These are phyloP conservation scores for Piezodorus guildinii DNA, from an alignment of 1,140 invertebrate genomes.

Conservation along the genomic window DNA sequence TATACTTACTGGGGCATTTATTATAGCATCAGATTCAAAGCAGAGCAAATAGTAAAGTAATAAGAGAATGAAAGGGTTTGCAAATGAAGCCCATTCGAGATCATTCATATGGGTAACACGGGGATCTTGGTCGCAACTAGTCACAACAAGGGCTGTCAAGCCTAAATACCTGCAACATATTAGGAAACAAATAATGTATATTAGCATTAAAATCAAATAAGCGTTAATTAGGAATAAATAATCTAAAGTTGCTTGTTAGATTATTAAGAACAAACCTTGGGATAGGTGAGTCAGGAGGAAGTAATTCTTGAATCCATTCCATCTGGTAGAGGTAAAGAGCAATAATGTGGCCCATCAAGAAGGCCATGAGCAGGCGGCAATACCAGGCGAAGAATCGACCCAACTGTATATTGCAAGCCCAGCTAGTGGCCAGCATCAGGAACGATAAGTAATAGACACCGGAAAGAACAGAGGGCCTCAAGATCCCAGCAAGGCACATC, in stretches of 20 bases:
- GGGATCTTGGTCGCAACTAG: constrained; percentile 47
- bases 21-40: constrained; percentile 53
- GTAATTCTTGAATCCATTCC: constrained; percentile 60
- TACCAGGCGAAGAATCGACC: constrained; percentile 58
- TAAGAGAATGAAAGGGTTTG: constrained; percentile 61
- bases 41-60: constrained; percentile 60
- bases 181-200: not conserved
- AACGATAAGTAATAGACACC: constrained; percentile 80
- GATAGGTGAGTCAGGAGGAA: constrained; percentile 54
- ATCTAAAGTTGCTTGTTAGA: not conserved
- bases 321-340: constrained; percentile 77
- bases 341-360: constrained; percentile 63
- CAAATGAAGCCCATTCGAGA: constrained; percentile 54
- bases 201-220: too few relatives aligned
- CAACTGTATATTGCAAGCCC: constrained; percentile 69
- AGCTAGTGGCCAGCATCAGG: constrained; percentile 72
- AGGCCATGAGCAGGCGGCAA: constrained; percentile 55
- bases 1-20: constrained; percentile 52
- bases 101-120: constrained; percentile 45
- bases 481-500: constrained; percentile 62
- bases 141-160: constrained; percentile 45
- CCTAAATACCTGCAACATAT: constrained; percentile 50
- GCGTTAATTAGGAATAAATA: too few relatives aligned
- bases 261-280: constrained; percentile 41
- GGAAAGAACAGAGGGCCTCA: constrained; percentile 64